Percentiles rank a stretch among this genome's conserved stretches.
Conservation (phyloP, 2,113 vertebrate genomes). For the Anhinga rufa region DNA sequence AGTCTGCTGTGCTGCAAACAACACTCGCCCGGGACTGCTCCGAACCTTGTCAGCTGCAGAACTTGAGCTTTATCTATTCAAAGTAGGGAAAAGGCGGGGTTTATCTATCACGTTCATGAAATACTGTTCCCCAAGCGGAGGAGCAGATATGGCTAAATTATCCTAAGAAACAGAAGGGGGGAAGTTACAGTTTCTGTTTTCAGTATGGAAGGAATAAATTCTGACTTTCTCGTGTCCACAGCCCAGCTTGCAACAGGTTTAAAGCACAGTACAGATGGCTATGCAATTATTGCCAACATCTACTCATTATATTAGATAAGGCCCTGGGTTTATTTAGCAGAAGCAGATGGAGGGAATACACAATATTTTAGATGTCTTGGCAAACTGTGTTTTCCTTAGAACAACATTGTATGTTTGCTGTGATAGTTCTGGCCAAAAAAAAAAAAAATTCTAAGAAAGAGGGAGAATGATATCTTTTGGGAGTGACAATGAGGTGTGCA, state of each 20-base stretch:
- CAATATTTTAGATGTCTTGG: conserved; percentile 62
- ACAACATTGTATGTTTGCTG: conserved; percentile 42
- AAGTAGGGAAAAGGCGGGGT: not conserved
- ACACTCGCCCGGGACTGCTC: not conserved
- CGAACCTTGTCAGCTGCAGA: not conserved
- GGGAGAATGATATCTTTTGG: not conserved
- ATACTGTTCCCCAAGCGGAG: not conserved
- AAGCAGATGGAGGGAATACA: conserved; percentile 65
- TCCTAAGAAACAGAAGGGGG: not conserved
- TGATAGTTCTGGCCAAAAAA: conserved; percentile 16
- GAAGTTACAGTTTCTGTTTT: not conserved
- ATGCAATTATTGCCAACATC: conserved; percentile 55
- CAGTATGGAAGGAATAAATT: not conserved
- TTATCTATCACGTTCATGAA: not conserved
- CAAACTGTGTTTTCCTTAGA: conserved; percentile 57
- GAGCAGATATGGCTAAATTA: not conserved
- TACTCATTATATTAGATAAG: conserved; percentile 59
- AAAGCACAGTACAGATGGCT: conserved; percentile 34
- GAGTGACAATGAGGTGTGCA: not conserved
- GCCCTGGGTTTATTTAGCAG: conserved; percentile 58
- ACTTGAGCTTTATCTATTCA: not conserved
- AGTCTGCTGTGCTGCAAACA: not conserved
- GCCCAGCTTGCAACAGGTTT: conserved; percentile 53
- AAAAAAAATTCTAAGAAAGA: not conserved
- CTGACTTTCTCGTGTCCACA: not conserved